Base-by-base conservation (phyloP, 1,140 invertebrate genomes). In the Mercenaria mercenaria region DNA sequence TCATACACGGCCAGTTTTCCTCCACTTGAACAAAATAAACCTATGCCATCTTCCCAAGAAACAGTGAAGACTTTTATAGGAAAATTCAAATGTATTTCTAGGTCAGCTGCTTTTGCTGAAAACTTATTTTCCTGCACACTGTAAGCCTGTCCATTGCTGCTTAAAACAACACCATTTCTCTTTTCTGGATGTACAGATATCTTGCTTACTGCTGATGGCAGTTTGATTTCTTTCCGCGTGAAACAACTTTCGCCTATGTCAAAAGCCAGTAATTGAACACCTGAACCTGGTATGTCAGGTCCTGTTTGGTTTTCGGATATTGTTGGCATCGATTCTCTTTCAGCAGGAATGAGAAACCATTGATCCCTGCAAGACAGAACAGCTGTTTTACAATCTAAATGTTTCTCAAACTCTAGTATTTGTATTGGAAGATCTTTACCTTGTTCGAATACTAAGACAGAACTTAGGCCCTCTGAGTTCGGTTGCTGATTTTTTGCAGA, bases 1-100 rank as follows among this genome's bases (percentile, higher is more conserved):
- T 92, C 90, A 82, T 90, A 94, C 26, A 93, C 11, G 43, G 52
- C 67, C 15, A 94, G 89, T 15, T 84, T 47, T 23, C 92, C 91
- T n/a, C 84, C 76, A 11, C 52, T 23, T 34, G 93, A 90, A 15
- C 91, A 90, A 34, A 93, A 20, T 8, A 94, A n/a, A 15, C 88
- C 86, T 15, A 90, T 34, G 23, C 84, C 69, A n/a, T 92, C 56
- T 50, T 91, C 90, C 91, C 93, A 93, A 26, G 69, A 50, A 29
- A 93, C 81, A 34, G 82, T 80, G 56, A 92, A 64, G 6, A 69
- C n/a, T n/a, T 23, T 69, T 8, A 81, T 59, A 80, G 59, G 39
- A 50, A 56, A 69, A 37, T 67, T 52, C 26, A 86, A 26, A 32
- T 74, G 34, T 2, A 86, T 59, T 34, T 86, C 52, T 50, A 34